Evolutionary conservation across 1,140 invertebrate genomes (phyloP).

Genomic region (Zaprionus ornatus): DNA sequence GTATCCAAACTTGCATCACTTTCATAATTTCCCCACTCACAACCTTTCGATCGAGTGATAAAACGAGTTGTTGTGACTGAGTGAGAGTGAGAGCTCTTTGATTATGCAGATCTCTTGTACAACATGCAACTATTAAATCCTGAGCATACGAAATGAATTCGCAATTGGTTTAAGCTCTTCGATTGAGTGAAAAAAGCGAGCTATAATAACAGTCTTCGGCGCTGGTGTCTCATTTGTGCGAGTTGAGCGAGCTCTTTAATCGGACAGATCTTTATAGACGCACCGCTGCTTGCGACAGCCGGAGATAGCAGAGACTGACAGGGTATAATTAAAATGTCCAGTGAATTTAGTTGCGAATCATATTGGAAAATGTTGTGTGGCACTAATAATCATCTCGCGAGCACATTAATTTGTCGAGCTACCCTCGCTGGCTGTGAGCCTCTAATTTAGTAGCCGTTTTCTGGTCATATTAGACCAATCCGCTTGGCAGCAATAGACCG

Average conservation of each 20-base stretch:
- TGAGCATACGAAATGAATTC: background rate
- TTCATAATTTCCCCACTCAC: background rate
- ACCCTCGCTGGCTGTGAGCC: slow-evolving; percentile 17
- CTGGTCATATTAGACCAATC: slow-evolving; percentile 43
- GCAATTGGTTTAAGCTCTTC: slow-evolving; percentile 2
- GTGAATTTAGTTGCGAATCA: slow-evolving; percentile 3
- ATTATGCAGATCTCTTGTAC: background rate
- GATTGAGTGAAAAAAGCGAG: slow-evolving; percentile 5
- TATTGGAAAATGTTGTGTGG: background rate
- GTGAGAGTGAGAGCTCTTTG: background rate
- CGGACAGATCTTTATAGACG: background rate
- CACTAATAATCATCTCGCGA: background rate
- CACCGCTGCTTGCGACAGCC: background rate
- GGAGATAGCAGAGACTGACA: background rate
- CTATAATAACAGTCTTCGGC: background rate
- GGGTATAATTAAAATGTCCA: slow-evolving; percentile 1
- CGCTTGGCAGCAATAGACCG: background rate
- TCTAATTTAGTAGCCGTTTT: slow-evolving; percentile 45
- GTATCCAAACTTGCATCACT: no score
- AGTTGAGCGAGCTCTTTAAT: background rate
- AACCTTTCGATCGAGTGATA: background rate
- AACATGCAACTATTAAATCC: background rate
- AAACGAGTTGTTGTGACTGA: background rate
- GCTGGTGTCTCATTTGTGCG: background rate
- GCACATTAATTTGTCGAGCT: slow-evolving; percentile 1